Evolutionary conservation across 2,113 vertebrate genomes (phyloP).

Genomic region (Halcyon senegalensis): DNA sequence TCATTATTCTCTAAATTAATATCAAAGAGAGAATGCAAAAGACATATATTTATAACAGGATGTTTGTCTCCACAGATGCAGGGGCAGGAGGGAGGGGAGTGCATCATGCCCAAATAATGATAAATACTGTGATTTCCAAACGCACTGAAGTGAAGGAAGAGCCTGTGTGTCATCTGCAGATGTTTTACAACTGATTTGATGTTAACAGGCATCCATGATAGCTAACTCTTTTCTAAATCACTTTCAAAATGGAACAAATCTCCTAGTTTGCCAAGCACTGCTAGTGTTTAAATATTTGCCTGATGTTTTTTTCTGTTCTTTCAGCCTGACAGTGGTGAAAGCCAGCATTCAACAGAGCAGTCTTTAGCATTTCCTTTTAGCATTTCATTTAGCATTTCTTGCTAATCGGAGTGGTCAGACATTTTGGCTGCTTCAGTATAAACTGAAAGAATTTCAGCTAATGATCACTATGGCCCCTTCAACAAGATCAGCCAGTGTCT

Average conservation of each 20-base stretch:
- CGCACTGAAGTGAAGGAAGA: not conserved
- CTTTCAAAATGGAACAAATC: not conserved
- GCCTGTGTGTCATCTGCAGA: not conserved
- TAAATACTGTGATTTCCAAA: not conserved
- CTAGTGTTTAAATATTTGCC: not conserved
- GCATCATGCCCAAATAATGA: not conserved
- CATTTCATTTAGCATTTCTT: not conserved
- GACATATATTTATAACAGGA: not conserved
- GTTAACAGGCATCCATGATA: not conserved
- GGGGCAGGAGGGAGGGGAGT: not conserved
- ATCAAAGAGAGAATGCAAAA: not conserved
- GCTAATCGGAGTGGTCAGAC: not conserved
- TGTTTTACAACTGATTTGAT: not conserved
- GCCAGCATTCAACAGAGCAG: not conserved
- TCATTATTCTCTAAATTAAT: not conserved
- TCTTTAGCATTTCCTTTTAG: not conserved
- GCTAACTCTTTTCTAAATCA: not conserved
- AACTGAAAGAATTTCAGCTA: not conserved
- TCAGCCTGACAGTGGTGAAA: not conserved
- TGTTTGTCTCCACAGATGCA: not conserved
- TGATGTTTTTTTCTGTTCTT: not conserved
- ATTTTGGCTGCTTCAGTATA: not conserved
- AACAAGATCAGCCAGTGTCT: not conserved
- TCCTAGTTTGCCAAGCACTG: not conserved
- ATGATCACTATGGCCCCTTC: not conserved